Evolutionary conservation across 2,797 vertebrate species (phyloP), one percentile per base, ranked within the genome.

Genomic region (Cercopithecus mitis): DNA sequence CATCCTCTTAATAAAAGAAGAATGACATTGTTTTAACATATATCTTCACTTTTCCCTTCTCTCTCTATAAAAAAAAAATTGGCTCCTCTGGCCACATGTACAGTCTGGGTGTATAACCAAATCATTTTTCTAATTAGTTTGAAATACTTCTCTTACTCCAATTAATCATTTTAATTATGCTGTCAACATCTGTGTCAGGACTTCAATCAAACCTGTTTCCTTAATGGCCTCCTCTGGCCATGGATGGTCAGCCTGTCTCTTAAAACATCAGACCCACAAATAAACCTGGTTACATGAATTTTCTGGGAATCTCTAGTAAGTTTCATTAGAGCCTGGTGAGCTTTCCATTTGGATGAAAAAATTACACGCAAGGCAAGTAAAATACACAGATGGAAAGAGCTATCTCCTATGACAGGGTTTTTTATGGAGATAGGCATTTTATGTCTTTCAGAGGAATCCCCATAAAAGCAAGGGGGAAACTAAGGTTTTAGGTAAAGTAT

Each of bases 111-210:
- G 58, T 80, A 73, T 25, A 45, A 97, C 83, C 92, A 97, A 82
- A 97, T 43, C 88, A 97, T 96, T 96, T 98, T 98, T 97, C 97
- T 98, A 98, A 98, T 97, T 98, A 98, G 96, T 97, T 95, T 97
- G 98, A 98, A 98, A 96, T 97, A 97, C 67, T 97, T 25, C 86
- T 98, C 87, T 96, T 96, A 77, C 87, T 98, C 47, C 92, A 98
- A 98, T 98, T 98, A 99, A 98, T 99, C 97, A 98, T 98, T 98
- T 98, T 98, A 98, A 99, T 98, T 98, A 98, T 97, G 96, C 96
- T 98, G 98, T 98, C 98, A 99, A 98, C 97, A 98, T 92, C 95
- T 97, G 95, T 95, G 98, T 98, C 96, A 97, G 91, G 88, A 97
- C 92, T 98, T 98, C 98, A 98, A 97, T 98, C 97, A 98, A 98